Evolutionary conservation across 2,797 vertebrate genomes (phyloP).

Genomic region (Microcaecilia unicolor): DNA sequence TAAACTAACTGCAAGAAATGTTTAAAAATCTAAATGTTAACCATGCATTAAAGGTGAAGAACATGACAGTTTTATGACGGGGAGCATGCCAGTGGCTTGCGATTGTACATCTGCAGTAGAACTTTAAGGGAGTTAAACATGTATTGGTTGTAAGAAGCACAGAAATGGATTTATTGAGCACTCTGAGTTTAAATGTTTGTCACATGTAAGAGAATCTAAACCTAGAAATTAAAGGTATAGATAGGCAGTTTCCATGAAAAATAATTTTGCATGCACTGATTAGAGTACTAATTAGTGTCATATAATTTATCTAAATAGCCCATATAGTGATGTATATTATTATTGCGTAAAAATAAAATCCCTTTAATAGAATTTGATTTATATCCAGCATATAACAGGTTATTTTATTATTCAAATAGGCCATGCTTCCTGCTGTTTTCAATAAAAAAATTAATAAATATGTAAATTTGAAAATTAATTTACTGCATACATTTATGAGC

Average conservation of each 20-base stretch:
- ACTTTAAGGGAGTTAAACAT: background rate
- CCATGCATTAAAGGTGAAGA: conserved; percentile 7
- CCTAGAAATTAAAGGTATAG: too few relatives aligned
- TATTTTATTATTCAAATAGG: conserved; percentile 59
- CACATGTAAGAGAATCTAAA: too few relatives aligned
- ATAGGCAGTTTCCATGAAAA: too few relatives aligned
- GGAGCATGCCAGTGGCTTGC: conserved; percentile 2
- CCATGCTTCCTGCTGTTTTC: conserved; percentile 56
- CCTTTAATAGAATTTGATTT: conserved; percentile 42
- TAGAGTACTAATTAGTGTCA: too few relatives aligned
- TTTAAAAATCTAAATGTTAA: conserved; percentile 24
- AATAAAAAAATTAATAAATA: conserved; percentile 68
- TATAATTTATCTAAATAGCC: conserved; percentile 47
- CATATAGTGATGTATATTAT: conserved; percentile 42
- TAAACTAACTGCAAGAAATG: background rate
- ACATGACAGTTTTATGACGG: background rate
- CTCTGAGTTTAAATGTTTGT: background rate
- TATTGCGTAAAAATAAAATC: conserved; percentile 46
- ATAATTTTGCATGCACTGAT: too few relatives aligned
- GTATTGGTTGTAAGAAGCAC: background rate
- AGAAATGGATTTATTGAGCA: conserved; percentile 3
- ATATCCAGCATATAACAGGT: conserved; percentile 51
- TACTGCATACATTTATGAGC: conserved; percentile 50
- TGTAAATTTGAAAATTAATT: conserved; percentile 68
- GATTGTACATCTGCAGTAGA: background rate